Evolutionary conservation across 2,888 invertebrate genomes (phyloP).

Genomic region (Cabera pusaria): DNA sequence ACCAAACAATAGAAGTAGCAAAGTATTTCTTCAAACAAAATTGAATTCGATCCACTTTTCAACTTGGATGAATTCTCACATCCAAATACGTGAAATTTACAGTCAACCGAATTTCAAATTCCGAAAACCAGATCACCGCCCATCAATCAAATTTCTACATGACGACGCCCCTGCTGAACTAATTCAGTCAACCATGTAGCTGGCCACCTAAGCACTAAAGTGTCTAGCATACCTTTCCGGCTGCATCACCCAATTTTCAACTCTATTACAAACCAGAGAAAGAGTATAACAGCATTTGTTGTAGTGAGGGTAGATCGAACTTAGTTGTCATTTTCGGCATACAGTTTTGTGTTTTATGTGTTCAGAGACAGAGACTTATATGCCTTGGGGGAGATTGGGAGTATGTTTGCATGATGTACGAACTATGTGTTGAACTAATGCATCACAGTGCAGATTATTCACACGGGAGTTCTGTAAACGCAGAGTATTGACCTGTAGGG

Average conservation of each 20-base stretch:
- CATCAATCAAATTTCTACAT: conserved; percentile 45
- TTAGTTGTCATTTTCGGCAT: too few relatives aligned
- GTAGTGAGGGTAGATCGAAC: background rate
- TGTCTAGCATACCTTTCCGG: conserved; percentile 3
- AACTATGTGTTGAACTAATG: conserved; percentile 33
- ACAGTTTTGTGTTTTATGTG: too few relatives aligned
- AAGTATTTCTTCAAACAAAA: too few relatives aligned
- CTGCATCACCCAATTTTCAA: background rate
- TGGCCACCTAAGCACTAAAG: conserved; percentile 27
- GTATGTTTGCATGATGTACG: background rate
- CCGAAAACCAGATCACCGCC: conserved; percentile 24
- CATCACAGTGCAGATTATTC: conserved; percentile 41
- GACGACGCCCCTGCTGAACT: conserved; percentile 35
- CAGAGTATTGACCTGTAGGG: conserved; percentile 8
- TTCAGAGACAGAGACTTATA: conserved; percentile 2
- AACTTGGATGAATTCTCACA: background rate
- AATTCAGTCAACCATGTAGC: conserved; percentile 45
- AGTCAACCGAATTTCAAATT: conserved; percentile 13
- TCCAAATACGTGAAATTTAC: background rate
- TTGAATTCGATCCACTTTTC: too few relatives aligned
- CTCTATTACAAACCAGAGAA: background rate
- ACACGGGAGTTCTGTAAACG: conserved; percentile 32
- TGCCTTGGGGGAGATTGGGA: background rate
- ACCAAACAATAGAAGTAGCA: too few relatives aligned
- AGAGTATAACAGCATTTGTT: background rate